Evolutionary conservation across 2,113 vertebrate genomes (phyloP).

Genomic region (Spermophilus dauricus): DNA sequence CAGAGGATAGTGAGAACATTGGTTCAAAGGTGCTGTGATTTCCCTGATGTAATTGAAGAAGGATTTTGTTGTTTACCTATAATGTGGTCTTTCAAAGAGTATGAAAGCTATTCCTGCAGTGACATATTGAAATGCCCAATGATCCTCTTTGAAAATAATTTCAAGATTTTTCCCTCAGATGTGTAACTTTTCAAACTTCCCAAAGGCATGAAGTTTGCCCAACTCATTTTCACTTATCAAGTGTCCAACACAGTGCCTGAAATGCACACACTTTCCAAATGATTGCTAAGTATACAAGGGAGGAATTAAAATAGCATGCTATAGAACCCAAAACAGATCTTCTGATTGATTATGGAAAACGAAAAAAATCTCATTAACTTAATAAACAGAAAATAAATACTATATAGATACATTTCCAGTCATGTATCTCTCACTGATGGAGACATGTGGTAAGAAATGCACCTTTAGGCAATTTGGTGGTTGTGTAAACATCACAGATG

Average conservation of each 20-base stretch:
- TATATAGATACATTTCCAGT: not conserved
- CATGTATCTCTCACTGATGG: no score
- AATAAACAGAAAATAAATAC: not conserved
- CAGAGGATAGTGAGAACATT: not conserved
- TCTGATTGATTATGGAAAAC: slow-evolving; percentile 39
- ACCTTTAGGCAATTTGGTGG: not conserved
- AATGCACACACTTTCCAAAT: not conserved
- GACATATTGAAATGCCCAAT: slow-evolving; percentile 39
- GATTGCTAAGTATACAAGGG: not conserved
- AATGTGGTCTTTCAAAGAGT: not conserved
- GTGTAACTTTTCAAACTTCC: not conserved
- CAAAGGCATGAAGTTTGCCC: not conserved
- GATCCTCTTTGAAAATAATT: slow-evolving; percentile 23
- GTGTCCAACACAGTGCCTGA: not conserved
- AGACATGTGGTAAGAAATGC: not conserved
- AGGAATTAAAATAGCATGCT: slow-evolving; percentile 36
- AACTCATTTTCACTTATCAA: not conserved
- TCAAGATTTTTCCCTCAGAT: not conserved
- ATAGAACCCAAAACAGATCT: not conserved
- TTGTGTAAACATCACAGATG: no score
- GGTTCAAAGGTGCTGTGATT: not conserved
- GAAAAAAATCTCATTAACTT: slow-evolving; percentile 33
- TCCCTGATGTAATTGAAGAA: not conserved
- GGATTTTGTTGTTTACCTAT: not conserved
- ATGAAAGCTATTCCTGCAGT: not conserved